These are phyloP conservation scores for Terrapene triunguis DNA, from an alignment of 2,113 vertebrate genomes.

Conservation along the genomic window DNA sequence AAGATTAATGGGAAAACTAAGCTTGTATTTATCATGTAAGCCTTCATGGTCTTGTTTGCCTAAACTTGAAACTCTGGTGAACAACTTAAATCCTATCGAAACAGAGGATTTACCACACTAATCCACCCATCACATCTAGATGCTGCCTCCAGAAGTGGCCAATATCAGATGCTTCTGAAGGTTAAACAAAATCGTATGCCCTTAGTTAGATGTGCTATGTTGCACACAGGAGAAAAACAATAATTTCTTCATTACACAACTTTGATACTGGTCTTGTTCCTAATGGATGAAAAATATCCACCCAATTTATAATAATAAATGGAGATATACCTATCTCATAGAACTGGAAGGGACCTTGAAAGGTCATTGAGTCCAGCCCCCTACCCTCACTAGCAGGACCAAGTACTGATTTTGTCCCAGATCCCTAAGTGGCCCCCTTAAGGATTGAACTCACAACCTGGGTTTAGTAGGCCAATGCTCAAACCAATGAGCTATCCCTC, in stretches of 20 bases:
- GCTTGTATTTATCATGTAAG: background rate
- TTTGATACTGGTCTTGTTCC: background rate
- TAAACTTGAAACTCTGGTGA: background rate
- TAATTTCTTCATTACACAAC: background rate
- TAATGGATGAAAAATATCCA: background rate
- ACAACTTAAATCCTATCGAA: background rate
- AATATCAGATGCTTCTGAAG: background rate
- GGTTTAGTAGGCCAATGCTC: too few relatives aligned
- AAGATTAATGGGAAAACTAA: accelerated
- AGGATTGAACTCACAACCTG: too few relatives aligned
- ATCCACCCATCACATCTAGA: background rate
- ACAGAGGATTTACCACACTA: background rate
- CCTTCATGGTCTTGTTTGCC: background rate
- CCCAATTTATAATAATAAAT: background rate
- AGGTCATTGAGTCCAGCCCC: too few relatives aligned
- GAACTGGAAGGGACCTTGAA: too few relatives aligned
- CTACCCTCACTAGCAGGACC: too few relatives aligned
- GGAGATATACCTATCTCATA: too few relatives aligned
- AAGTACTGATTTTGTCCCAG: too few relatives aligned
- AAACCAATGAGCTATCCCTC: too few relatives aligned
- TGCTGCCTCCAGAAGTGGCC: background rate
- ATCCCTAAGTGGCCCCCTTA: too few relatives aligned
- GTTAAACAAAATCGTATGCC: background rate
- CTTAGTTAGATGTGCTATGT: background rate
- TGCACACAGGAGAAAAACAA: background rate